Evolutionary conservation across 2,888 invertebrate species (phyloP), one percentile per base, ranked within the genome.

Genomic region (Artemia sp.): DNA sequence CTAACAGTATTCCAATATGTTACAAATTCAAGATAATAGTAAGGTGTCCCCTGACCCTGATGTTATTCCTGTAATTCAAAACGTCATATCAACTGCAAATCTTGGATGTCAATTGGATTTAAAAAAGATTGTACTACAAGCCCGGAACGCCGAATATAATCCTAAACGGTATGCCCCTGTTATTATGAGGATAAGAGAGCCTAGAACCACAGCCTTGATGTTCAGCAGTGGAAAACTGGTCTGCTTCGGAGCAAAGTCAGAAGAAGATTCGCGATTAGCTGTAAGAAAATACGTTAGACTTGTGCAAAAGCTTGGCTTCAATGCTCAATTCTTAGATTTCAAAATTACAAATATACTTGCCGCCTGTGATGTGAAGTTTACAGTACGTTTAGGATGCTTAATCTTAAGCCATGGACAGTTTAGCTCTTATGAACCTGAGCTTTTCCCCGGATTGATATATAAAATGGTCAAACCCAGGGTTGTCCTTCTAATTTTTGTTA

Each of bases 151-250:
- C 2, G 97, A 98, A 79, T 98, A 97, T 78, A 98, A 98, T 79
- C 97, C 97, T 9, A 97, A 96, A 80, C 88, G 97, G 76, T 98
- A 98, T 82, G 95, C 96, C 69, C 97, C 97, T 58, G 96, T 98
- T 6, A 97, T 98, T 70, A 98, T 98, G 97, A 79, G 87, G 75
- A 86, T 87, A 74, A 83, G 96, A 76, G 96, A 90, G 68, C 84
- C 84, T 0, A 76, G 83, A 69, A 97, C 89, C 1, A 90, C 89
- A 1, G 89, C 89, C 14, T 80, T 90, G 8, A 90, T 90, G 72
- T 90, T 90, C 76, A 87, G 86, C 73, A 88, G 88, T 10, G 89
- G 90, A 1, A 90, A 90, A 81, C 90, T 90, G 89, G 90, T 90
- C 8, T 90, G 89, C 77, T 90, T 89, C 0, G 90, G 90, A 58